Evolutionary conservation across 1,140 invertebrate species (phyloP).

Genomic region (Acromyrmex echinatior): DNA sequence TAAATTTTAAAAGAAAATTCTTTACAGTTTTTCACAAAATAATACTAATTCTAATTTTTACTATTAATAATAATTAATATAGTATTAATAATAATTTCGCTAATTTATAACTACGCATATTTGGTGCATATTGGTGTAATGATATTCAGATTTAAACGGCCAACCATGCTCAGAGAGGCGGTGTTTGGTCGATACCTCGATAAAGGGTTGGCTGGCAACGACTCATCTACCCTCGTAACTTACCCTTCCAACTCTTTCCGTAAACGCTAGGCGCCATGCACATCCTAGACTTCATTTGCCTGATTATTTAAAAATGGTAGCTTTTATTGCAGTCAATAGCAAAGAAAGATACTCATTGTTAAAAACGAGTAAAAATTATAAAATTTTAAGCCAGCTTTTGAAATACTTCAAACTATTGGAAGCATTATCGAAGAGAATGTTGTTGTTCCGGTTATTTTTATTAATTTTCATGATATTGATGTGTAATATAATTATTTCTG

Average conservation of each 20-base stretch:
- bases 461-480: background rate
- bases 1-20: too few species aligned
- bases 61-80: background rate
- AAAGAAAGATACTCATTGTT: background rate
- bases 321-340: constrained; percentile 11
- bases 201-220: constrained; percentile 78
- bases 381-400: background rate
- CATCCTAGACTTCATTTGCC: background rate
- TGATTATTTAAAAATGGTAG: constrained; percentile 48
- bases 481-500: background rate
- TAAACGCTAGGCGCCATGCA: constrained; percentile 38
- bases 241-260: constrained; percentile 67
- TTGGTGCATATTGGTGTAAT: constrained; percentile 29
- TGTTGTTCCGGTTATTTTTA: background rate
- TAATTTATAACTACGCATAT: constrained; percentile 33
- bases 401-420: background rate
- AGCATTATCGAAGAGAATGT: background rate
- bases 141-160: constrained; percentile 72
- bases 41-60: constrained; percentile 28
- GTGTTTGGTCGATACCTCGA: constrained; percentile 81
- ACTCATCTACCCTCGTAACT: constrained; percentile 69
- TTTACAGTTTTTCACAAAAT: background rate
- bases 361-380: background rate
- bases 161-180: constrained; percentile 60
- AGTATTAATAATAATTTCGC: constrained; percentile 9